Conservation (phyloP, 2,113 vertebrate genomes). For the Plestiodon gilberti region DNA sequence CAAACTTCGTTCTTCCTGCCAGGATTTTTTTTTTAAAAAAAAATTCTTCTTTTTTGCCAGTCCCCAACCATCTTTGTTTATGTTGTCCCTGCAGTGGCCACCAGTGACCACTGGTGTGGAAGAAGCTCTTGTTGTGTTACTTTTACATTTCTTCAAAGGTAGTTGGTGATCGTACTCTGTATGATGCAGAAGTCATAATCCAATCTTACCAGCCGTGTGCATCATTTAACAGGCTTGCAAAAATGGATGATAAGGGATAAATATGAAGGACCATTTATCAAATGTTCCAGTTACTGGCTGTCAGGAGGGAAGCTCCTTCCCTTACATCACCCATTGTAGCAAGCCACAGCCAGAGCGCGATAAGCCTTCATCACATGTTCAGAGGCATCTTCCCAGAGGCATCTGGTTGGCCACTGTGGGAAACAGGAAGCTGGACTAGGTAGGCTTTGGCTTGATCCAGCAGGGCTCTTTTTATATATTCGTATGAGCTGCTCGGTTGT, state of each 20-base stretch:
- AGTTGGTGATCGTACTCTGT: not conserved
- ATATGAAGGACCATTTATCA: not conserved
- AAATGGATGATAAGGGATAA: not conserved
- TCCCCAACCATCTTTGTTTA: slow-evolving; percentile 25
- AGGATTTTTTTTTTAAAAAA: too few species aligned
- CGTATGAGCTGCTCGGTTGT: not conserved
- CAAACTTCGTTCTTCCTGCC: slow-evolving; percentile 34
- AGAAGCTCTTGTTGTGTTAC: not conserved
- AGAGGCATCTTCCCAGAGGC: too few species aligned
- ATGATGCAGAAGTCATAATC: not conserved
- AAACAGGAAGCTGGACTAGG: too few species aligned
- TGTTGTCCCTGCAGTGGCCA: slow-evolving; percentile 32
- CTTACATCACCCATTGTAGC: too few species aligned
- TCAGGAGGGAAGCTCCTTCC: too few species aligned
- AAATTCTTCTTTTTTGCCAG: slow-evolving; percentile 5
- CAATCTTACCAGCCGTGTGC: not conserved
- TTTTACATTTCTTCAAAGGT: slow-evolving; percentile 10
- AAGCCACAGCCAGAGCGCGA: too few species aligned
- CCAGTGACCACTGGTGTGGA: slow-evolving; percentile 11
- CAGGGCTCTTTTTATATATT: too few species aligned
- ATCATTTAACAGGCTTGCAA: not conserved
- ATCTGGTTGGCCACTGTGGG: too few species aligned
- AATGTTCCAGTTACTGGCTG: not conserved
- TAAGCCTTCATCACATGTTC: too few species aligned
- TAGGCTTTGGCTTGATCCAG: too few species aligned